phyloP scores from a whole-genome alignment of 2,113 vertebrate genomes.

The Sus scrofa region T2T-Sscrofa CM000813.6:24458501-24459000 shows the following conservation, averaged over 20 bases:
- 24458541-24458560: background rate
- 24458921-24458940: background rate
- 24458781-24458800: background rate
- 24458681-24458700: background rate
- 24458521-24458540: background rate
- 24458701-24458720: background rate
- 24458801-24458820: background rate
- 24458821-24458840: background rate
- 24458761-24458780: background rate
- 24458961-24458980: background rate
- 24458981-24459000: background rate
- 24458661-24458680: slow-evolving; percentile 3
- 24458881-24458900: background rate
- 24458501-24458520: background rate
- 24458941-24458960: background rate
- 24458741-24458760: background rate
- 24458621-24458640: rapidly evolving
- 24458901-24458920: background rate
- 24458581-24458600: background rate
- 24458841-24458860: background rate
- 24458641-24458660: background rate
- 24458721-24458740: background rate
- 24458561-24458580: background rate
- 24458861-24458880: background rate
- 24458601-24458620: background rate